Base-by-base conservation (phyloP, 2,113 vertebrate genomes). In the Otocyon megalotis region DNA sequence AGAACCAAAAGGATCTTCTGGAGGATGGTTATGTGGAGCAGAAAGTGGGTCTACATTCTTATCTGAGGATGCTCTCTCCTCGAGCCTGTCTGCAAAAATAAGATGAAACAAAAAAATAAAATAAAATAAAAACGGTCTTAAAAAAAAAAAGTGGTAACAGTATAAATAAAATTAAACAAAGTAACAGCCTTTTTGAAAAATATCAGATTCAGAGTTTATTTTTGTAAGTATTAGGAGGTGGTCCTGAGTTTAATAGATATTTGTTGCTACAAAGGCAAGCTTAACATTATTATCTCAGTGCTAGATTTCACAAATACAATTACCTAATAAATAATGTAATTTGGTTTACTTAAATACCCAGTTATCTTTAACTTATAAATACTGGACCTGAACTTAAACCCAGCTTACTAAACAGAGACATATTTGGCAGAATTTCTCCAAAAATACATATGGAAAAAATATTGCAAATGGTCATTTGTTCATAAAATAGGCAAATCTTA, bases 1-100 rank as follows among this genome's bases (percentile, higher is more conserved):
- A 87, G 99, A 99, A 98, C 99, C 99, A 97, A 99, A 99, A 87
- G 99, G 99, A 98, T 99, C 99, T 98, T 99, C 99, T 32, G 99
- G 98, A 95, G 97, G 98, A 96, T 98, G 99, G 97, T 98, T 99
- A 96, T 98, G 98, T 96, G 98, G 97, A 97, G 98, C 98, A 97
- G 98, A 98, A 97, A 94, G 98, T 88, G 95, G 88, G 93, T 99
- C 98, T 98, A 98, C 94, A 97, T 90, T 98, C 89, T 98, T 98
- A 97, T 99, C 99, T 98, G 98, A 98, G 88, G 99, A 98, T 97
- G 98, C 84, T 20, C 98, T 99, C 98, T 99, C 99, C 97, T 96
- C 98, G 13, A 99, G 99, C 97, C 99, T 99, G 82, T 99, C 99
- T 99, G 99, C 83, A 98, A 98, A 98, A 98, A 98, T 98, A 98